Evolutionary conservation across 2,888 invertebrate species (phyloP), one percentile per base, ranked within the genome.

Genomic region (Suillia variegata): DNA sequence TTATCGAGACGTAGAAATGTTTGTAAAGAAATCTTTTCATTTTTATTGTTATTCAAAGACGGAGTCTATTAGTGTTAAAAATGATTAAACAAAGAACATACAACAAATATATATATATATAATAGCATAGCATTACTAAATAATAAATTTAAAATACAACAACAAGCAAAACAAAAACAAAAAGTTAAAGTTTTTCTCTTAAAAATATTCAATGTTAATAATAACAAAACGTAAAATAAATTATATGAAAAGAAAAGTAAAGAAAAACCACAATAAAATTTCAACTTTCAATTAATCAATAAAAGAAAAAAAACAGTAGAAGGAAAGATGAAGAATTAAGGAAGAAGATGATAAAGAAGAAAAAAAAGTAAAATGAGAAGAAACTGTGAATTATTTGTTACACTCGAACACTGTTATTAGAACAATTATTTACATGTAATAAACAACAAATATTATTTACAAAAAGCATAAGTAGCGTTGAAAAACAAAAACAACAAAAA

Each of bases 11-110:
- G n/a, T n/a, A n/a, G n/a, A n/a, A n/a, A n/a, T n/a, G n/a, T n/a
- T n/a, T n/a, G n/a, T n/a, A n/a, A n/a, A n/a, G n/a, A n/a, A n/a
- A n/a, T n/a, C n/a, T n/a, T n/a, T n/a, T n/a, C n/a, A n/a, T 34
- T 58, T 62, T 62, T 63, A 67, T 67, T 70, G 73, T 70, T 69
- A 68, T 67, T 67, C 67, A 70, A 68, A 68, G 66, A 68, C 65
- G 69, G 69, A 74, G 74, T 75, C 75, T 77, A 76, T 77, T 75
- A 77, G 75, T 68, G 70, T 76, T 71, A 69, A 75, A 69, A 63
- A 70, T 73, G 70, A 67, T 53, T 60, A 58, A 60, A 59, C 59
- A 64, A 59, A 49, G 52, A 55, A 56, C 50, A 59, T 42, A 49
- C 8, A 58, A 50, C 48, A 55, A 55, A 45, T 38, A 49, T n/a